Percentiles rank a stretch among this genome's conserved stretches.
Conservation (phyloP, 2,888 invertebrate species). For the Agonopterix heracliana region DNA sequence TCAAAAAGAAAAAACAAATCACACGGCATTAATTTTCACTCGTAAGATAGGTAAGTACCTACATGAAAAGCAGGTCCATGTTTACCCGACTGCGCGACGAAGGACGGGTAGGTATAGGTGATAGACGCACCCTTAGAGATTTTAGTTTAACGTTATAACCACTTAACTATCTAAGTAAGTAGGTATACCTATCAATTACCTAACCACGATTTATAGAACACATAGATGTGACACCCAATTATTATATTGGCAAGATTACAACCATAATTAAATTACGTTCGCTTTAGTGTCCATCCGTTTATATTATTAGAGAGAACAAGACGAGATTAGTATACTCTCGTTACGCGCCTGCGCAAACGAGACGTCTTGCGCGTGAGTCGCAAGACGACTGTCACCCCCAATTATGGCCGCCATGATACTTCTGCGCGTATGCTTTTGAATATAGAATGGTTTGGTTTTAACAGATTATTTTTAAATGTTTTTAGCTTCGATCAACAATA, state of each 20-base stretch:
- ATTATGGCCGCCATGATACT: conserved; percentile 68
- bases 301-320: conserved; percentile 50
- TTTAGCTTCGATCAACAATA: too few species aligned
- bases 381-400: conserved; percentile 65
- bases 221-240: not conserved
- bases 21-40: too few species aligned
- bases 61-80: too few species aligned
- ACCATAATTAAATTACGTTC: conserved; percentile 40
- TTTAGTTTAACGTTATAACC: too few species aligned
- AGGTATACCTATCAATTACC: too few species aligned
- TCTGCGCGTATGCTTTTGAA: conserved; percentile 64
- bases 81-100: too few species aligned
- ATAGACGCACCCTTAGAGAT: too few species aligned
- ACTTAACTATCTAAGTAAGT: too few species aligned
- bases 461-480: conserved; percentile 25
- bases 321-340: conserved; percentile 51
- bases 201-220: too few species aligned
- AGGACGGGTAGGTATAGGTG: too few species aligned
- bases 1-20: too few species aligned
- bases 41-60: too few species aligned
- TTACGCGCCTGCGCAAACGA: conserved; percentile 61
- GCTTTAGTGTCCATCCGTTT: conserved; percentile 45
- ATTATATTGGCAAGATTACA: conserved; percentile 22
- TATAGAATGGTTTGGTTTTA: conserved; percentile 47
- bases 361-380: conserved; percentile 41